Base-by-base conservation (phyloP, 2,888 invertebrate species). In the Nomada fabriciana region DNA sequence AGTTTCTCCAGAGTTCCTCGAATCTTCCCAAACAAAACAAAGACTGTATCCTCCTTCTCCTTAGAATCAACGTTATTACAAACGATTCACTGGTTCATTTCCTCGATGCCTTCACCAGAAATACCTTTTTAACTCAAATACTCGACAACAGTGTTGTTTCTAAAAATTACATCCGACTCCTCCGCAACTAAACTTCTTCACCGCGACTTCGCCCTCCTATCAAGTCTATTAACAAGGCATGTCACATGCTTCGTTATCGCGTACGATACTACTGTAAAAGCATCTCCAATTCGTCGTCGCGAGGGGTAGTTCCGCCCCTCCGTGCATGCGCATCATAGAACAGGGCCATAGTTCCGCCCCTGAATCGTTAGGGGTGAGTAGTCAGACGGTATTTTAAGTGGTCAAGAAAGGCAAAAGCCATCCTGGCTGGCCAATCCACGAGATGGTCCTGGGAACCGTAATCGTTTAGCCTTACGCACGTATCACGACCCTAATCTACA, bases 321-420 rank as follows among this genome's bases (percentile, higher is more conserved):
- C 47, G 84, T 76, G 53, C 89, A 88, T 88, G 89, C 89, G 89
- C 86, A 78, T 63, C 61, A n/a, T 2, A 23, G 10, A 25, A 47
- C n/a, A 20, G 20, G 52, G 50, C 60, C 2, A 63, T 36, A 57
- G 87, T 82, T 85, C 86, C 88, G 89, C 86, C 83, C 76, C 76
- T 61, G 67, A 2, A 42, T 76, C 80, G 64, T 82, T 63, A 72
- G 64, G 79, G 80, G 53, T 72, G 76, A 79, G 68, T 60, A 80
- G 65, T 50, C 57, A 71, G 42, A 42, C n/a, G 25, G 52, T 29
- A 52, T 53, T 76, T 59, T 57, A 23, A 61, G 64, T 80, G 81
- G 86, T 68, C 80, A 86, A 80, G 59, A 18, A 67, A 64, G 65
- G 55, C 47, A 55, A 72, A 78, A 60, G 70, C 68, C 60, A 50